Evolutionary conservation across 2,888 invertebrate genomes (phyloP).

Genomic region (Fissipunctia ypsillon): DNA sequence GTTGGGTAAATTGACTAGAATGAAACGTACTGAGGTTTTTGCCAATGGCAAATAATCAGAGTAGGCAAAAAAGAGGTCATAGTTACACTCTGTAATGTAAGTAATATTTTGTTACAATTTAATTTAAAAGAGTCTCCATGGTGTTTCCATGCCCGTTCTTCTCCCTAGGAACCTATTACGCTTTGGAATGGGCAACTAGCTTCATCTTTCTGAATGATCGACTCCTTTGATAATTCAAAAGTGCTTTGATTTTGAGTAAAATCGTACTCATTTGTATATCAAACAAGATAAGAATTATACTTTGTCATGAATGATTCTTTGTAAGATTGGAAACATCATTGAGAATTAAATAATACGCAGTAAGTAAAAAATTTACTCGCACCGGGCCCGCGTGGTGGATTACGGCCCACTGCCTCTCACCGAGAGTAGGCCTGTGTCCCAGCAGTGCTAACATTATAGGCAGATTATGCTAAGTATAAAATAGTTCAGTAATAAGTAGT

Average conservation of each 20-base stretch:
- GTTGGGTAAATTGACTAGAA: conserved; percentile 1
- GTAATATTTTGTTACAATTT: not conserved
- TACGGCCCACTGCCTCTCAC: too few species aligned
- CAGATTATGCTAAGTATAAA: not conserved
- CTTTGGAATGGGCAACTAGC: not conserved
- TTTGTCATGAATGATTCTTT: conserved; percentile 29
- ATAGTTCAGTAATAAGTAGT: not conserved
- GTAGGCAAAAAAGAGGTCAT: not conserved
- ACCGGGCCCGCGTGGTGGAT: too few species aligned
- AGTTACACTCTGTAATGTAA: too few species aligned
- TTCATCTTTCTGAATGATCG: not conserved
- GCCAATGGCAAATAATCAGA: not conserved
- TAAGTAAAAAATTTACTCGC: not conserved
- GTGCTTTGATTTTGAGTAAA: not conserved
- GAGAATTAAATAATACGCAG: not conserved
- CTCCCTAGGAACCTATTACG: not conserved
- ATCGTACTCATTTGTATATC: conserved; percentile 4
- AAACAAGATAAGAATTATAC: conserved; percentile 28
- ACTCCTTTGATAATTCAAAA: not conserved
- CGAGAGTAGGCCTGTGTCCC: too few species aligned
- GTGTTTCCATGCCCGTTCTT: not conserved
- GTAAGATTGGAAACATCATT: not conserved
- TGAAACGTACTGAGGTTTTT: not conserved
- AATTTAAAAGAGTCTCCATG: not conserved
- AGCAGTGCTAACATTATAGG: too few species aligned